Evolutionary conservation across 2,797 vertebrate species (phyloP).

Genomic region (Adelosebastes latens): DNA sequence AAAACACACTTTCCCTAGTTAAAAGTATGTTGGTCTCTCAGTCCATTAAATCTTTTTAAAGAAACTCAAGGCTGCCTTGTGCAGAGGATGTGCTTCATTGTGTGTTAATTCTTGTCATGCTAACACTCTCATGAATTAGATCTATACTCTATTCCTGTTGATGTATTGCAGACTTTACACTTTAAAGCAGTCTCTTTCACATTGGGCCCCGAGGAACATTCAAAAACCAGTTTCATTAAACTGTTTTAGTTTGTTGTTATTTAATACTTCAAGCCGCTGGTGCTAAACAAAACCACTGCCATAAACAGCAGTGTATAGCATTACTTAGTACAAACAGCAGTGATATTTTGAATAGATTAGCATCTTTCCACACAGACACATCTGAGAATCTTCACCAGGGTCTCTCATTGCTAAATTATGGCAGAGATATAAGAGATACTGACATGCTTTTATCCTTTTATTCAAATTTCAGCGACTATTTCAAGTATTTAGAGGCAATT

Average conservation of each 20-base stretch:
- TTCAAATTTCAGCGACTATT: conserved; percentile 19
- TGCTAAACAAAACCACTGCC: not conserved
- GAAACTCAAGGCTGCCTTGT: conserved; percentile 57
- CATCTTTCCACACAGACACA: conserved; percentile 1
- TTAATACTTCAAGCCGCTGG: not conserved
- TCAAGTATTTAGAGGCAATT: conserved; percentile 32
- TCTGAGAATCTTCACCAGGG: conserved; percentile 1
- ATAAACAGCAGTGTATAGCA: not conserved
- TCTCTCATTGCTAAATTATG: conserved; percentile 5
- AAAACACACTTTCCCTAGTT: conserved; percentile 78
- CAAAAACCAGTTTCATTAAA: not conserved
- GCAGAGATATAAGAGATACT: not conserved
- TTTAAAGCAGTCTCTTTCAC: conserved; percentile 2
- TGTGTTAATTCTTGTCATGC: conserved; percentile 61
- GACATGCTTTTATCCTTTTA: conserved; percentile 40
- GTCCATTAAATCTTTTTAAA: conserved; percentile 73
- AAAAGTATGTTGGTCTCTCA: conserved; percentile 73
- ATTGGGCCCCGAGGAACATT: not conserved
- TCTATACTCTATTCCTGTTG: conserved; percentile 13
- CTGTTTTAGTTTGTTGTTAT: not conserved
- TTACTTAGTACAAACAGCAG: not conserved
- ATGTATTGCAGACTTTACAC: not conserved
- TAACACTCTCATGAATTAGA: conserved; percentile 44
- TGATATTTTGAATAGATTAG: not conserved
- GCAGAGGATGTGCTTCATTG: conserved; percentile 54